phyloP scores from a whole-genome alignment of 1,140 invertebrate species.

The Latrodectus geometricus region DNA sequence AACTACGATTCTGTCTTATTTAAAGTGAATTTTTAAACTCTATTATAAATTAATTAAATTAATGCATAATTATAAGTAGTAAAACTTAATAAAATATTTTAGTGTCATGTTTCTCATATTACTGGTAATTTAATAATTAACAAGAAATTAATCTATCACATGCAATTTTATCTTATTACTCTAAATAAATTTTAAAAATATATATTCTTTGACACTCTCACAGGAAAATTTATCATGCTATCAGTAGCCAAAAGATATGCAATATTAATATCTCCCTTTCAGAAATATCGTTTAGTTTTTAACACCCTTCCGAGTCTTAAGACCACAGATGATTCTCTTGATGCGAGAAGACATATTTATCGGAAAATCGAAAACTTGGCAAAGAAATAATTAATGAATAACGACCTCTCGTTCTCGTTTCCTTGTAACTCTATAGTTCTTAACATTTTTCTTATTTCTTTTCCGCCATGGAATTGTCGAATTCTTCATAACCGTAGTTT shows the following conservation, averaged over 20 bases:
- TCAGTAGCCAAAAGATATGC: not conserved
- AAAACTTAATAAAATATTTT: too few species aligned
- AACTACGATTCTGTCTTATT: too few species aligned
- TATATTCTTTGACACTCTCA: too few species aligned
- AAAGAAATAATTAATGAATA: slow-evolving; percentile 19
- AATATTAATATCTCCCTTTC: not conserved
- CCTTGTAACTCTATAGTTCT: not conserved
- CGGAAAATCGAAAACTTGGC: slow-evolving; percentile 17
- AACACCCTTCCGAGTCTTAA: not conserved
- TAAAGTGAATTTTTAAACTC: too few species aligned
- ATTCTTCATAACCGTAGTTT: not conserved
- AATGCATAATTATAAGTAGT: too few species aligned
- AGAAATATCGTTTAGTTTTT: not conserved
- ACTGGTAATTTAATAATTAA: too few species aligned
- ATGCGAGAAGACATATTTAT: slow-evolving; percentile 16
- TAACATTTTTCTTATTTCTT: not conserved
- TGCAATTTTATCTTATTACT: too few species aligned
- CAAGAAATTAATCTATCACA: too few species aligned
- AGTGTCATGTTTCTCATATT: too few species aligned
- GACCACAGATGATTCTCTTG: not conserved
- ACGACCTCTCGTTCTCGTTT: not conserved
- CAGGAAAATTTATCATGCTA: not conserved
- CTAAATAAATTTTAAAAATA: too few species aligned
- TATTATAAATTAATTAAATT: too few species aligned
- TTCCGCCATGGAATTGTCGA: not conserved